These are phyloP conservation scores for Zaprionus ornatus DNA, from an alignment of 1,140 invertebrate genomes.

Conservation along the genomic window DNA sequence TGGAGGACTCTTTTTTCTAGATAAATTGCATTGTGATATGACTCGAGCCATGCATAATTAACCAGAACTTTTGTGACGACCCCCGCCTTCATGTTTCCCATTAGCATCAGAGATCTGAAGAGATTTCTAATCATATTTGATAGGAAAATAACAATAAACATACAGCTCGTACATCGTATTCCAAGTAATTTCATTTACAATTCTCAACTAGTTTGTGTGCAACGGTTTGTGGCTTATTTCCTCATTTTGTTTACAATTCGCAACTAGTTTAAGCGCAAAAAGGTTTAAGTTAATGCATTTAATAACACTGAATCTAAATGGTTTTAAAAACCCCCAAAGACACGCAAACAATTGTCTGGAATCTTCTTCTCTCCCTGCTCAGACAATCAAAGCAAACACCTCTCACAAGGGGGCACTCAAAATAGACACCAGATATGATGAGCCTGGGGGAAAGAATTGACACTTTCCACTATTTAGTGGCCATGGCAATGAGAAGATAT, in stretches of 20 bases:
- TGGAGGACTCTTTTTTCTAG: constrained; percentile 4
- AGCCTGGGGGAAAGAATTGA: constrained; percentile 20
- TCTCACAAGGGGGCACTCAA: constrained; percentile 25
- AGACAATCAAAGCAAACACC: constrained; percentile 32
- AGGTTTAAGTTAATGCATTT: not conserved
- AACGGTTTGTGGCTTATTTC: too few species aligned
- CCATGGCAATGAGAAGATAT: constrained; percentile 34
- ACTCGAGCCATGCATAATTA: constrained; percentile 31
- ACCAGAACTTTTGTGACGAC: not conserved
- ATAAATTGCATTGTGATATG: constrained; percentile 39
- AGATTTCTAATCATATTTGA: not conserved
- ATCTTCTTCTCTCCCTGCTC: not conserved
- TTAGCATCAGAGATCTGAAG: not conserved
- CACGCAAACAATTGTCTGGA: constrained; percentile 20
- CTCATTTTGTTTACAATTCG: not conserved
- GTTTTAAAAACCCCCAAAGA: not conserved
- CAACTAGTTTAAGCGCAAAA: not conserved
- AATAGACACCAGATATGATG: constrained; percentile 36
- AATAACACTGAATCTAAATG: not conserved
- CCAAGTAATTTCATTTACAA: not conserved
- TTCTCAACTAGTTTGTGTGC: too few species aligned
- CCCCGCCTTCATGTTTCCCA: not conserved
- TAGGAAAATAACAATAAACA: not conserved
- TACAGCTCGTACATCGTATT: not conserved
- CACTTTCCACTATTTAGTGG: constrained; percentile 46